Evolutionary conservation across 2,888 invertebrate genomes (phyloP).

Genomic region (Phyllotreta striolata): DNA sequence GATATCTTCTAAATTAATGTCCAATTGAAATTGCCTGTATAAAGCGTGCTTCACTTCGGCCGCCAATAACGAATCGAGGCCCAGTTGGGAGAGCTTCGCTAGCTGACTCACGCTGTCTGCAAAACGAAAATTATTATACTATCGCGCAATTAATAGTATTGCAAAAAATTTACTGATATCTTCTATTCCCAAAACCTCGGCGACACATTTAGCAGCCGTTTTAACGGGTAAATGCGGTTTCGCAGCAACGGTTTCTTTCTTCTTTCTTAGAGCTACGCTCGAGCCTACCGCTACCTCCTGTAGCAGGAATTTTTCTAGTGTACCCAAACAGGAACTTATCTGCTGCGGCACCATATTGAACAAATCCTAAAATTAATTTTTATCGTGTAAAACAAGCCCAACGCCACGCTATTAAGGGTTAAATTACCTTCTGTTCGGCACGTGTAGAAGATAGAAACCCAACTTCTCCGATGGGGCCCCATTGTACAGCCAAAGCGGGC

Average conservation of each 20-base stretch:
- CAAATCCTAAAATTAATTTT: slow-evolving; percentile 23
- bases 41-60: slow-evolving; percentile 47
- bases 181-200: slow-evolving; percentile 45
- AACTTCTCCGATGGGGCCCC: slow-evolving; percentile 48
- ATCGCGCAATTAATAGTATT: slow-evolving; percentile 1
- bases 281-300: slow-evolving; percentile 40
- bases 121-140: slow-evolving; percentile 17
- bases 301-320: slow-evolving; percentile 42
- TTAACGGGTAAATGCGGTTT: slow-evolving; percentile 26
- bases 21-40: slow-evolving; percentile 42
- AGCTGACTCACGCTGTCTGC: slow-evolving; percentile 38
- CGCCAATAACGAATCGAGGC: slow-evolving; percentile 46
- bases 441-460: slow-evolving; percentile 33
- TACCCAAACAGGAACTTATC: slow-evolving; percentile 39
- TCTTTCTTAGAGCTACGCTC: slow-evolving; percentile 36
- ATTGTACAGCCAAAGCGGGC: slow-evolving; percentile 49
- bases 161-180: slow-evolving; percentile 39
- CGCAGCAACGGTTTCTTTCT: background rate
- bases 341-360: slow-evolving; percentile 39
- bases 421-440: slow-evolving; percentile 12
- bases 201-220: slow-evolving; percentile 38
- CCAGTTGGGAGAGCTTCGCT: slow-evolving; percentile 40
- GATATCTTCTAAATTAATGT: slow-evolving; percentile 39
- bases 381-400: too few relatives aligned
- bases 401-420: too few relatives aligned